Evolutionary conservation across 2,797 vertebrate species (phyloP).

Genomic region (Enteromius afrohamiltoni): DNA sequence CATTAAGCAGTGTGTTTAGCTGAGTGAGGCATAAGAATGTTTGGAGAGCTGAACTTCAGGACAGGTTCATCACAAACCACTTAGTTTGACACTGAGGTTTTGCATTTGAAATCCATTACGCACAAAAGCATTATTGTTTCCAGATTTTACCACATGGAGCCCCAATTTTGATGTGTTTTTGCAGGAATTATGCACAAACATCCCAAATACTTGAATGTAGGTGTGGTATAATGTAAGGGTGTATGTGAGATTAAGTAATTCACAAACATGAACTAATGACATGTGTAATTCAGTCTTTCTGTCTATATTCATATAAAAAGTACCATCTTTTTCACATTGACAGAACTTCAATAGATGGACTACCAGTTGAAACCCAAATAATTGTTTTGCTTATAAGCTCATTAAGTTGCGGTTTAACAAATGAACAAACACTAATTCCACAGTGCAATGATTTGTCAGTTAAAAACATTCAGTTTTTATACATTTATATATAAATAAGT

Average conservation of each 20-base stretch:
- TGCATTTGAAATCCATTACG: conserved; percentile 72
- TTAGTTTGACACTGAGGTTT: conserved; percentile 58
- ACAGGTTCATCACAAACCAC: conserved; percentile 63
- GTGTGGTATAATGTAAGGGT: background rate
- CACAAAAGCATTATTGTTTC: conserved; percentile 72
- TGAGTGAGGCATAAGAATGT: conserved; percentile 54
- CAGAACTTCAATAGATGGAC: background rate
- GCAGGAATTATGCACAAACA: background rate
- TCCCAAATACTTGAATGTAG: background rate
- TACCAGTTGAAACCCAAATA: background rate
- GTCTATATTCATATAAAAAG: background rate
- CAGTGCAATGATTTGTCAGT: background rate
- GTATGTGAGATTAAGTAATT: background rate
- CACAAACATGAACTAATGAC: conserved; percentile 3
- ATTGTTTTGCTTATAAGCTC: background rate
- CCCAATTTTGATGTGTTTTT: background rate
- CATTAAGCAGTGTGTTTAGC: conserved; percentile 56
- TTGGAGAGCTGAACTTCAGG: conserved; percentile 53
- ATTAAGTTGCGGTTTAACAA: background rate
- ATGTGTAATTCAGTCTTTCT: background rate
- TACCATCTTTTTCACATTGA: background rate
- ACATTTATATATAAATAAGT: too few relatives aligned
- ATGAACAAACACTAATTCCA: background rate
- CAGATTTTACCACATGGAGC: conserved; percentile 68
- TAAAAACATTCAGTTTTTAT: background rate